Conservation (phyloP, 2,888 invertebrate genomes). For the Cephus pygmeus region DNA sequence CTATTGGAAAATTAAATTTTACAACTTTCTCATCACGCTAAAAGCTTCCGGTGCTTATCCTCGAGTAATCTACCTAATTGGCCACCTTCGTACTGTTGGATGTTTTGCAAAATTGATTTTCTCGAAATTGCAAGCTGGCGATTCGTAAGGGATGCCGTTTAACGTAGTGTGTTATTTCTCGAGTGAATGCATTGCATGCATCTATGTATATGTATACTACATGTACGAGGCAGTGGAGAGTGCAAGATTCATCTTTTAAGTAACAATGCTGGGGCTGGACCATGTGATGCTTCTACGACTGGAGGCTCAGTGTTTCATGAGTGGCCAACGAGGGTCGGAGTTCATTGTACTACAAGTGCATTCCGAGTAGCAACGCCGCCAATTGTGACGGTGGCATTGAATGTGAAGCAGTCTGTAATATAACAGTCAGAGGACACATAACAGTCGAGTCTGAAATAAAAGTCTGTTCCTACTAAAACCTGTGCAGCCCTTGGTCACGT, state of each 20-base stretch:
- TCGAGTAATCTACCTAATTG: neutral
- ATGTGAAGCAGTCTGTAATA: neutral
- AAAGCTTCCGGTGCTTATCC: neutral
- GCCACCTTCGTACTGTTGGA: neutral
- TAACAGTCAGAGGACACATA: neutral
- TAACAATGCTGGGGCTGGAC: neutral
- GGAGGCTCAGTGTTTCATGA: neutral
- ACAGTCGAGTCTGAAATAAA: neutral
- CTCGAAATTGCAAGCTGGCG: neutral
- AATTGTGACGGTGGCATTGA: constrained; percentile 33
- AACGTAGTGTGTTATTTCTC: neutral
- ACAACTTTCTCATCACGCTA: neutral
- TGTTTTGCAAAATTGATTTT: neutral
- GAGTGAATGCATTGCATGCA: neutral
- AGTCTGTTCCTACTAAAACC: neutral
- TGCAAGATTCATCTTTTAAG: neutral
- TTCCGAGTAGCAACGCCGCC: constrained; percentile 50
- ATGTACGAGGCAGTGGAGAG: neutral
- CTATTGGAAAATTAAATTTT: neutral
- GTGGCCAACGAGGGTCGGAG: constrained; percentile 52
- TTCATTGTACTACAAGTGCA: constrained; percentile 63
- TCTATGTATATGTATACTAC: neutral
- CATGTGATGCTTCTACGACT: neutral
- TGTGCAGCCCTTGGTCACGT: neutral
- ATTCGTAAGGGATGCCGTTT: neutral